Evolutionary conservation across 2,113 vertebrate genomes (phyloP).

Genomic region (Panurus biarmicus): DNA sequence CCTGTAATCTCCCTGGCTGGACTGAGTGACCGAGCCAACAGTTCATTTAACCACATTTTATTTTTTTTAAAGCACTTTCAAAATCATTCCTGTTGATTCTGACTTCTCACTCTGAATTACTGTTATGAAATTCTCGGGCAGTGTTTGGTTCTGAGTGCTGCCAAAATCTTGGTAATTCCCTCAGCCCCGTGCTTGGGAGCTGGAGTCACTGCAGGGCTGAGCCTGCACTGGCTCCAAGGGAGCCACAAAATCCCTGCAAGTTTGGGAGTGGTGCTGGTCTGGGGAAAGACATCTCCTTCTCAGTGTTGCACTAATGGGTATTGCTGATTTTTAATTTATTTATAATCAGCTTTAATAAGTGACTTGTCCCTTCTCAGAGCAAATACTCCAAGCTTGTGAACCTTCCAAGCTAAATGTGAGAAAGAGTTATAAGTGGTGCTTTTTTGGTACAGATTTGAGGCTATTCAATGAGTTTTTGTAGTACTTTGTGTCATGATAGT

Average conservation of each 20-base stretch:
- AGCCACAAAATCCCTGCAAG: background rate
- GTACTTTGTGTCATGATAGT: background rate
- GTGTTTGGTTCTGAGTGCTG: background rate
- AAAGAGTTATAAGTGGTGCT: background rate
- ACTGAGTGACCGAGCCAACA: background rate
- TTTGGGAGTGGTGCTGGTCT: background rate
- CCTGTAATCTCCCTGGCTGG: background rate
- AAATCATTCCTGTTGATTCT: background rate
- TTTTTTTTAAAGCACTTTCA: background rate
- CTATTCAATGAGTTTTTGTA: background rate
- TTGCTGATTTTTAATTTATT: background rate
- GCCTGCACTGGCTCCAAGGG: accelerated
- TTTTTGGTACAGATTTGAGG: background rate
- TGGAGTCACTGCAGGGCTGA: background rate
- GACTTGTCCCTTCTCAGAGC: background rate
- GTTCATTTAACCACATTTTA: background rate
- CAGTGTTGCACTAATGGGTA: background rate
- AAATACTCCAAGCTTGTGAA: background rate
- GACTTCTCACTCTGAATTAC: background rate
- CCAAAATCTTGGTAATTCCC: background rate
- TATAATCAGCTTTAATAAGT: background rate
- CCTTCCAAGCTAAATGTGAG: background rate
- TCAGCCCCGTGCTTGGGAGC: background rate
- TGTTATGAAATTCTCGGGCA: background rate
- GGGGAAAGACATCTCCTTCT: background rate